A percentile compares a stretch with the other conserved stretches of the same genome.
phyloP scores from a whole-genome alignment of 2,888 invertebrate genomes.

The Lacanobia wlatinum region DNA sequence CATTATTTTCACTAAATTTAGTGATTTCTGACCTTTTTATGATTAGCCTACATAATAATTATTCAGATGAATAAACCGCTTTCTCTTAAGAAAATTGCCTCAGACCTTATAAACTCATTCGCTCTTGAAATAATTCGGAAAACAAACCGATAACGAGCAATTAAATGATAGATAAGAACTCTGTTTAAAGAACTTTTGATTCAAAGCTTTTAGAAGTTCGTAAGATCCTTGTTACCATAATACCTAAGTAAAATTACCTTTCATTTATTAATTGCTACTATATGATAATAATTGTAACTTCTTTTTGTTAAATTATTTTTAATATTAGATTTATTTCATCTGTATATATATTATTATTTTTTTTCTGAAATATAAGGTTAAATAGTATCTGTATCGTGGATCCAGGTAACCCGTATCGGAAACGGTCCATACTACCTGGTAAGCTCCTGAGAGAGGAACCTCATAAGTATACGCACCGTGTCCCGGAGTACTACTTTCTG shows the following conservation, averaged over 20 bases:
- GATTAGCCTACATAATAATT: neutral
- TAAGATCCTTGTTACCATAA: neutral
- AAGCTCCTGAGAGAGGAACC: no score
- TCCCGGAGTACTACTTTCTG: no score
- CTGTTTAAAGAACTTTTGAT: slow-evolving; percentile 29
- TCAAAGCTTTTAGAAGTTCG: slow-evolving; percentile 13
- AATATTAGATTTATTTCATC: no score
- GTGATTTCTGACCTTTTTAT: neutral
- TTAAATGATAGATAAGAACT: slow-evolving; percentile 14
- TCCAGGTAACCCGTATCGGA: no score
- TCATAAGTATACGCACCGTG: no score
- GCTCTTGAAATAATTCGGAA: slow-evolving; percentile 20
- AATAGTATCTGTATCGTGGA: no score
- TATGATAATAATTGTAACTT: neutral
- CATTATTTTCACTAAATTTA: neutral
- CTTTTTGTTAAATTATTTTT: no score
- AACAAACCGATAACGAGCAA: neutral
- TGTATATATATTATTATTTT: no score
- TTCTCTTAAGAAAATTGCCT: neutral
- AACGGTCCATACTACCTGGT: no score
- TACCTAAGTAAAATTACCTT: neutral
- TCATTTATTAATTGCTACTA: neutral
- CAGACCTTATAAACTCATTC: neutral
- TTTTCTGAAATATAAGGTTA: no score
- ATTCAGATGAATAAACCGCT: neutral